These are phyloP conservation scores for Drosophila serrata DNA, from an alignment of 1,140 invertebrate species.

Conservation along the genomic window DNA sequence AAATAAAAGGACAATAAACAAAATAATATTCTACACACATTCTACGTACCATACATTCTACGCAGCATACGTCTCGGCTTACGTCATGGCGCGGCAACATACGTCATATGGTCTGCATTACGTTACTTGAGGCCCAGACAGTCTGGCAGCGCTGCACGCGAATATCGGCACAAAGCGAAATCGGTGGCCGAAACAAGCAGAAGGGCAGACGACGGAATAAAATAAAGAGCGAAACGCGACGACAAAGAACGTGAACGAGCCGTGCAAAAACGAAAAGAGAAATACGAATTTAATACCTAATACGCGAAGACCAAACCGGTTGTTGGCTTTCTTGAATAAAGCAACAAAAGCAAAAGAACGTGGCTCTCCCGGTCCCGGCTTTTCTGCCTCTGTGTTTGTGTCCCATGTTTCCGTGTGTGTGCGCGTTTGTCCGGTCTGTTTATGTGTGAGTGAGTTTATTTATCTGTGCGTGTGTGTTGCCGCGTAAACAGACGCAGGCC, in stretches of 20 bases:
- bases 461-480: slow-evolving; percentile 47
- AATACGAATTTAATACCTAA: slow-evolving; percentile 21
- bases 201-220: slow-evolving; percentile 24
- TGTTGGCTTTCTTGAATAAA: slow-evolving; percentile 47
- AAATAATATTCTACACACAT: neutral
- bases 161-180: slow-evolving; percentile 66
- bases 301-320: slow-evolving; percentile 54
- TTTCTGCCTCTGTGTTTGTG: slow-evolving; percentile 55
- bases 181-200: slow-evolving; percentile 24
- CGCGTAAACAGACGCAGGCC: slow-evolving; percentile 53
- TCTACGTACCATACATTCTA: slow-evolving; percentile 2
- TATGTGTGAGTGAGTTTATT: slow-evolving; percentile 35
- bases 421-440: slow-evolving; percentile 9
- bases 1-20: neutral
- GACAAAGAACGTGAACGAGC: slow-evolving; percentile 19
- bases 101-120: slow-evolving; percentile 3
- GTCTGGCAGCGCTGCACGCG: slow-evolving; percentile 65
- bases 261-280: slow-evolving; percentile 23
- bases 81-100: slow-evolving; percentile 3
- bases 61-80: neutral
- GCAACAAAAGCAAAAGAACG: slow-evolving; percentile 50
- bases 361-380: slow-evolving; percentile 67
- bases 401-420: slow-evolving; percentile 21
- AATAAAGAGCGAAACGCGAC: slow-evolving; percentile 32
- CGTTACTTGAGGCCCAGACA: slow-evolving; percentile 8